phyloP scores from a whole-genome alignment of 2,113 vertebrate genomes.

The Cynocephalus volans region DNA sequence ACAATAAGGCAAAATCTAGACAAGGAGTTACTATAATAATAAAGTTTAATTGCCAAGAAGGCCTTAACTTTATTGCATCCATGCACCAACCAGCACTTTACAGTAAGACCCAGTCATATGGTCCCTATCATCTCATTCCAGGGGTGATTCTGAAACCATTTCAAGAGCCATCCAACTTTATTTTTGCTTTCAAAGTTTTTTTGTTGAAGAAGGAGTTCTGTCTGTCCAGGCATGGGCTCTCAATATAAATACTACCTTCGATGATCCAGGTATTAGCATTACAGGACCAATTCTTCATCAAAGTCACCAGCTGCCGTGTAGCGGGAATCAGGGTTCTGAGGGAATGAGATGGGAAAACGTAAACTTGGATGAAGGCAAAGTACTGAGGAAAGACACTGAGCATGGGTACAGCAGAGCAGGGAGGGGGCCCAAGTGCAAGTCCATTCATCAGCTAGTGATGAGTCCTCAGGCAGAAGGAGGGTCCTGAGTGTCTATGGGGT shows the following conservation, averaged over 20 bases:
- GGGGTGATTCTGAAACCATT: neutral
- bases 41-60: slow-evolving; percentile 34
- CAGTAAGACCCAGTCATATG: neutral
- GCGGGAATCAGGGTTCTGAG: neutral
- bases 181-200: slow-evolving; percentile 50
- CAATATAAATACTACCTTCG: neutral
- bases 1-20: neutral
- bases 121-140: slow-evolving; percentile 38
- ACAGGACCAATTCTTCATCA: neutral
- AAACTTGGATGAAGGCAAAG: neutral
- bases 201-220: slow-evolving; percentile 17
- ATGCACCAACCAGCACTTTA: neutral
- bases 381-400: neutral
- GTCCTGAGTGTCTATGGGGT: too few relatives aligned
- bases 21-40: slow-evolving; percentile 13
- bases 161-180: neutral
- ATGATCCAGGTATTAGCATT: neutral
- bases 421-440: neutral
- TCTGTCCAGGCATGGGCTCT: neutral
- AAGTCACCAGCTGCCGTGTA: neutral
- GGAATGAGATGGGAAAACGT: neutral
- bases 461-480: accelerated
- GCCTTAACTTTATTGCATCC: neutral
- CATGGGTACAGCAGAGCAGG: neutral
- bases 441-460: neutral